A percentile compares a stretch with the other conserved stretches of the same genome.
These are phyloP conservation scores for Xylophagus ater DNA, from an alignment of 2,888 invertebrate species.

Conservation along the genomic window DNA sequence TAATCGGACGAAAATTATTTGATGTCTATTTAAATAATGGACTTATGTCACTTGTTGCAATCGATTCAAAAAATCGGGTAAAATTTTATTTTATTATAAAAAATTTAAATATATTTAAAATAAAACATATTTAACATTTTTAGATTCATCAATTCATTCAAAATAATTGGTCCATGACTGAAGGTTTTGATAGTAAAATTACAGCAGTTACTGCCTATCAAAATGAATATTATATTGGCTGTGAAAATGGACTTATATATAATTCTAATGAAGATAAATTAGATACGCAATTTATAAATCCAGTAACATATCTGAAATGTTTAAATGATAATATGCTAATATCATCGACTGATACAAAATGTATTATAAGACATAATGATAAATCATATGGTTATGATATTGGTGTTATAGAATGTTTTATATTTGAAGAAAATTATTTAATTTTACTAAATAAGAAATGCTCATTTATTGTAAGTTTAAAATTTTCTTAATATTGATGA, in stretches of 20 bases:
- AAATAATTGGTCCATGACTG: conserved; percentile 26
- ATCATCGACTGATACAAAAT: conserved; percentile 17
- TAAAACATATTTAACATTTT: conserved; percentile 3
- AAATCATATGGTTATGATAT: conserved; percentile 15
- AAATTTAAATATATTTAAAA: background rate
- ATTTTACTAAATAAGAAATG: conserved; percentile 23
- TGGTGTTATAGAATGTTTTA: conserved; percentile 19
- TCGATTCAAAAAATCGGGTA: conserved; percentile 31
- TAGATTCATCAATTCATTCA: conserved; percentile 29
- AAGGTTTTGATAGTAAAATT: conserved; percentile 20
- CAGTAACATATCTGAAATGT: conserved; percentile 27
- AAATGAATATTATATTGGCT: conserved; percentile 26
- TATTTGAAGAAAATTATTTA: conserved; percentile 21
- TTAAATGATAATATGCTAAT: conserved; percentile 25
- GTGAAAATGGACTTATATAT: conserved; percentile 28
- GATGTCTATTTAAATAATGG: conserved; percentile 23
- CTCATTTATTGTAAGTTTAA: conserved; percentile 22
- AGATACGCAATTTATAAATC: conserved; percentile 13
- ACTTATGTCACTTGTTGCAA: conserved; percentile 25
- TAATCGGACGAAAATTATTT: conserved; percentile 26
- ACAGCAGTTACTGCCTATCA: conserved; percentile 25
- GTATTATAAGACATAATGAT: conserved; percentile 6
- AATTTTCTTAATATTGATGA: too few relatives aligned
- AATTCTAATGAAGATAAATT: conserved; percentile 16
- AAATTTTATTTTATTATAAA: conserved; percentile 10